Evolutionary conservation across 1,140 invertebrate species (phyloP).

Genomic region (Leptinotarsa undecemlineata): DNA sequence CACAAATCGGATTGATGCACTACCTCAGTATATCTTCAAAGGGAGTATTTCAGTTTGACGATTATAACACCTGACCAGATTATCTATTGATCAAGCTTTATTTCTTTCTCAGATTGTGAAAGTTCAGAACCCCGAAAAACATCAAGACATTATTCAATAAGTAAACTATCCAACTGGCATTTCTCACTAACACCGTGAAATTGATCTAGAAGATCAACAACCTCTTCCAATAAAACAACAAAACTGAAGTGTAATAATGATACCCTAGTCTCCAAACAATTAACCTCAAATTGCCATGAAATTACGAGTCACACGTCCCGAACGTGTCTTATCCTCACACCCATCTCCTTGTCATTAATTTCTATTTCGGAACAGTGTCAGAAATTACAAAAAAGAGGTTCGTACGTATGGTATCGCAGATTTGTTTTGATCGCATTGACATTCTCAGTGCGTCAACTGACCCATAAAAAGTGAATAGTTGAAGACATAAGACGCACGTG

Average conservation of each 20-base stretch:
- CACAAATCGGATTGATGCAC: too few relatives aligned
- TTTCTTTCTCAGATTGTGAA: too few relatives aligned
- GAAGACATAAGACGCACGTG: conserved; percentile 12
- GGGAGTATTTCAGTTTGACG: too few relatives aligned
- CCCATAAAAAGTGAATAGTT: not conserved
- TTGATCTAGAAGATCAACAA: not conserved
- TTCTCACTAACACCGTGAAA: not conserved
- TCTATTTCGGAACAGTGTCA: not conserved
- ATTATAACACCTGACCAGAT: too few relatives aligned
- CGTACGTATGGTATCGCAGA: not conserved
- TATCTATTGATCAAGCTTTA: too few relatives aligned
- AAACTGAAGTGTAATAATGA: not conserved
- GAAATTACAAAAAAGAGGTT: not conserved
- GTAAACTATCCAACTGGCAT: too few relatives aligned
- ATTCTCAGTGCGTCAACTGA: not conserved
- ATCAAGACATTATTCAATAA: too few relatives aligned
- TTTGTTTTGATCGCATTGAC: conserved; percentile 7
- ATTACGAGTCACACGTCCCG: conserved; percentile 1
- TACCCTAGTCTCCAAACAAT: conserved; percentile 1
- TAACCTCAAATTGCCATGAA: conserved; percentile 24
- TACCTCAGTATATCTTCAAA: too few relatives aligned
- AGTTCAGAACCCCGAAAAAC: too few relatives aligned
- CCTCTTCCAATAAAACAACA: not conserved
- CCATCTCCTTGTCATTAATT: conserved; percentile 16
- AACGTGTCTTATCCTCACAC: not conserved